Evolutionary conservation across 2,797 vertebrate species (phyloP).

Genomic region (Malurus leucopterus): DNA sequence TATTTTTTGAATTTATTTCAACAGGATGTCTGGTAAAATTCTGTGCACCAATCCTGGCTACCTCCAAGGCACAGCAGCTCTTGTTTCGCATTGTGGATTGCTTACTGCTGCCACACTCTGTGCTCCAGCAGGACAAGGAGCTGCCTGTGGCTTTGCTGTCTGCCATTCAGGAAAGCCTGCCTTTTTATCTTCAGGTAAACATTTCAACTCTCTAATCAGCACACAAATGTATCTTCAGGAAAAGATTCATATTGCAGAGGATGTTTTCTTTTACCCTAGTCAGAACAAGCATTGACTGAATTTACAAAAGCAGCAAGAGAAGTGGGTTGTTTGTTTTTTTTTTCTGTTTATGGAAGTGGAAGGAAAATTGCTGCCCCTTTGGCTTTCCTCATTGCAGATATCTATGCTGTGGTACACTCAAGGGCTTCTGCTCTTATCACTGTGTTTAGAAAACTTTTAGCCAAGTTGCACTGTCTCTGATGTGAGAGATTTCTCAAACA

Average conservation of each 20-base stretch:
- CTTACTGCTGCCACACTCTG: constrained; percentile 86
- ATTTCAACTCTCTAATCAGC: not conserved
- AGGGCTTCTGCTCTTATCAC: not conserved
- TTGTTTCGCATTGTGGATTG: constrained; percentile 90
- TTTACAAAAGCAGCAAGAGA: not conserved
- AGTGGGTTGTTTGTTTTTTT: not conserved
- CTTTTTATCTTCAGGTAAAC: constrained; percentile 89
- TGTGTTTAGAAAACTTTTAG: not conserved
- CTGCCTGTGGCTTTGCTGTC: constrained; percentile 73
- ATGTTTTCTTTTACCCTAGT: not conserved
- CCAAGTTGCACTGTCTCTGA: not conserved
- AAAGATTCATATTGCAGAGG: not conserved
- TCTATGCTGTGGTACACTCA: not conserved
- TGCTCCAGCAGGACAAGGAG: constrained; percentile 87
- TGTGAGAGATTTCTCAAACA: not conserved
- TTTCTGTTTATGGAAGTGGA: not conserved
- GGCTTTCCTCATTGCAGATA: not conserved
- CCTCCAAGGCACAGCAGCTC: constrained; percentile 90
- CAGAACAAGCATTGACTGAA: not conserved
- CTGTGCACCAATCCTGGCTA: constrained; percentile 92
- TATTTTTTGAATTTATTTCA: not conserved
- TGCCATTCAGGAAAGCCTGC: constrained; percentile 86
- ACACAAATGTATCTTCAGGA: not conserved
- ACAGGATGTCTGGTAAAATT: constrained; percentile 91
- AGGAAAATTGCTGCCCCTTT: not conserved